Conservation (phyloP, 2,797 vertebrate species). For the Eleutherodactylus coqui region DNA sequence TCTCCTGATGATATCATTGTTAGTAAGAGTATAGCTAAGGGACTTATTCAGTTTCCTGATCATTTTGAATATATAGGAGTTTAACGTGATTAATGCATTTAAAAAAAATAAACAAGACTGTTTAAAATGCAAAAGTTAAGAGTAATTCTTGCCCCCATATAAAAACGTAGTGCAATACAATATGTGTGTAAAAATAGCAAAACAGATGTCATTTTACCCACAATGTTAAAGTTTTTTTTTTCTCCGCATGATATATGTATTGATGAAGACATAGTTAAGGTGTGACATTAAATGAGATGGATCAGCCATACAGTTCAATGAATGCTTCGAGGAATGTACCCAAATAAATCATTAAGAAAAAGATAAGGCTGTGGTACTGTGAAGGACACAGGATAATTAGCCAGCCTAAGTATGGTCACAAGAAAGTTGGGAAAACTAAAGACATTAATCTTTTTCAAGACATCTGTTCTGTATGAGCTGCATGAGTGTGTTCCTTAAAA, state of each 20-base stretch:
- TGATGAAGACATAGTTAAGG: background rate
- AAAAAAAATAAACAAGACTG: no score
- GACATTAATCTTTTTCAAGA: slow-evolving; percentile 55
- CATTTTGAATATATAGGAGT: no score
- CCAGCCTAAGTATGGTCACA: slow-evolving; percentile 16
- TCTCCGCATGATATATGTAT: no score
- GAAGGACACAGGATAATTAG: slow-evolving; percentile 59
- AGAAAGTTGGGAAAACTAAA: slow-evolving; percentile 36
- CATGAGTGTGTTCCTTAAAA: background rate
- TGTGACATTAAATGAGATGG: slow-evolving; percentile 13
- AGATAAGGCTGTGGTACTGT: slow-evolving; percentile 51
- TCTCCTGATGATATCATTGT: no score
- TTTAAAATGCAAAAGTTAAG: no score
- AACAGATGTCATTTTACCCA: background rate
- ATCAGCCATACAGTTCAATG: slow-evolving; percentile 25
- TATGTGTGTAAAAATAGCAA: background rate
- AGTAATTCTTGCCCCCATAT: no score
- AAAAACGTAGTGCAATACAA: background rate
- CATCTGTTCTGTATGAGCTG: background rate
- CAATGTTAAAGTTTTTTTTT: background rate
- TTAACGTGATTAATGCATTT: no score
- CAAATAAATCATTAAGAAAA: slow-evolving; percentile 56
- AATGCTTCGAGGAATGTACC: slow-evolving; percentile 30
- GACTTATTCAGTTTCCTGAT: no score
- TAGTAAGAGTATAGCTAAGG: no score